These are phyloP conservation scores for Stictocephala bisonia DNA, from an alignment of 2,888 invertebrate genomes.

Conservation along the genomic window DNA sequence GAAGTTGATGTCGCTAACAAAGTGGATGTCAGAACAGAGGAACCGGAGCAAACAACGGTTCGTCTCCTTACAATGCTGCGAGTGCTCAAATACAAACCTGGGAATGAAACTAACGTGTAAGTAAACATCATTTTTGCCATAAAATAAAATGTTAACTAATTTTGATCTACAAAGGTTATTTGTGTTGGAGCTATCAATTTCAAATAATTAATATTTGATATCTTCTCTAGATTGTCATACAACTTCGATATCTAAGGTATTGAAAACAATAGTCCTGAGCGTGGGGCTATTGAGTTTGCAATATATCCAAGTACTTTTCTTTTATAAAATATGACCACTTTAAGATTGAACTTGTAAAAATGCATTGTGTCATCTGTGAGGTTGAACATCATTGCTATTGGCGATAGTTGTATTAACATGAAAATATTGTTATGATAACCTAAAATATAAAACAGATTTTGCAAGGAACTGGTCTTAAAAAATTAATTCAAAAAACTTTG, in stretches of 20 bases:
- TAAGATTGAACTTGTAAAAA: too few species aligned
- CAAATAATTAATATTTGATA: neutral
- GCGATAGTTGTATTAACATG: too few species aligned
- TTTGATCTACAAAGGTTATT: neutral
- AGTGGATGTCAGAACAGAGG: conserved; percentile 80
- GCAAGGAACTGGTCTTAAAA: too few species aligned
- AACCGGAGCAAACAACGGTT: conserved; percentile 79
- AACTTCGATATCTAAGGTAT: neutral
- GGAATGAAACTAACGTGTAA: conserved; percentile 67
- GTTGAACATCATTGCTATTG: too few species aligned
- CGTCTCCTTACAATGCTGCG: conserved; percentile 77
- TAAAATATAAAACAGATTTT: too few species aligned
- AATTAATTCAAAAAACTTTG: too few species aligned
- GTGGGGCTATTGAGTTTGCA: too few species aligned
- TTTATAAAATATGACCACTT: too few species aligned
- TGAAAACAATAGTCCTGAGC: too few species aligned
- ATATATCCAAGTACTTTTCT: too few species aligned
- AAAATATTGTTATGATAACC: too few species aligned
- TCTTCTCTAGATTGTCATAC: neutral
- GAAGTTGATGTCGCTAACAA: conserved; percentile 76
- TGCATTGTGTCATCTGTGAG: too few species aligned
- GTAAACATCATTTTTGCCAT: conserved; percentile 33
- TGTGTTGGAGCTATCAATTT: neutral
- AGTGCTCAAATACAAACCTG: conserved; percentile 83
- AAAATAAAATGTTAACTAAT: neutral